Base-by-base conservation (phyloP, 2,797 vertebrate species). In the Gobionotothen gibberifrons region DNA sequence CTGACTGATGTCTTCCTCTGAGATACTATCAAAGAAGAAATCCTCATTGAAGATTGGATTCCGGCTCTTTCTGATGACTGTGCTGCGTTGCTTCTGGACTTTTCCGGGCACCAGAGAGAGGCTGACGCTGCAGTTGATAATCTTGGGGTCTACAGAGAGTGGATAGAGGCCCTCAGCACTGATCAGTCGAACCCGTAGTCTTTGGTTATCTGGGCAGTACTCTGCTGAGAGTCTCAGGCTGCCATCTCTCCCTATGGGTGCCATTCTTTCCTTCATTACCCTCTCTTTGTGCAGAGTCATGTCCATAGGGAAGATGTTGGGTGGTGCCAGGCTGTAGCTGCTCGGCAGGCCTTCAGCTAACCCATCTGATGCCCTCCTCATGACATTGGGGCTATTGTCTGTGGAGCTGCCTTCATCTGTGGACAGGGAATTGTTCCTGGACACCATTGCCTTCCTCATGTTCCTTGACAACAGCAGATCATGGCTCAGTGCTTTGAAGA, bases 11-110 rank as follows among this genome's bases (percentile, higher is more conserved):
- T 96, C 93, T 1, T 96, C 95, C 72, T 95, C 95, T 0, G 93
- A 82, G 69, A 98, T 89, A 3, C 93, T 85, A 3, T 97, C 96
- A 58, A 98, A 96, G 92, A 97, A 97, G 84, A 97, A 97, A 90
- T 98, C 97, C 90, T 97, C 96, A 51, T 97, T 97, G 72, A 97
- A 96, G 78, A 96, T 96, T 0, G 96, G 96, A 85, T 96, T 96
- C 26, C 93, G 94, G 86, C 97, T 97, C 74, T 94, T 96, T 81
- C 95, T 93, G 74, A 98, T 95, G 63, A 96, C 93, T 0, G 95
- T 95, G 91, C 96, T 96, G 67, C 95, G 94, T 63, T 95, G 96
- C 84, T 95, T 96, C 90, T 96, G 96, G 29, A 93, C 49, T 79
- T 96, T 95, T 39, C 96, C 96, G 0, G 95, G 93, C 79, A 93